phyloP scores from a whole-genome alignment of 2,797 vertebrate species.

The Helicolenus hilgendorfi region DNA sequence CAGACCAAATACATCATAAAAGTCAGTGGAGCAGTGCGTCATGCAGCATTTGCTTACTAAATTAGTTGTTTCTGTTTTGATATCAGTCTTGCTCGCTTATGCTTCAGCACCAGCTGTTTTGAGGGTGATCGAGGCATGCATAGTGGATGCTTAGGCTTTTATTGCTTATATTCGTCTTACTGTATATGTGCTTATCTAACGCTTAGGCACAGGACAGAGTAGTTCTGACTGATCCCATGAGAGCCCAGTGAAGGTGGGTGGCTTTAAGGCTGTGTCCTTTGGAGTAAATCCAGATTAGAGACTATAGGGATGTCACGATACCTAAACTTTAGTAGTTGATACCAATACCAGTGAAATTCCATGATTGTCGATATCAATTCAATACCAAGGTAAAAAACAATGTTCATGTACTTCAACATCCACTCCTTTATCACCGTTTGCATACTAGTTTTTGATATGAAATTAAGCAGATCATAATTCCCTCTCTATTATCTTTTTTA shows the following conservation, averaged over 20 bases:
- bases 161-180: slow-evolving; percentile 29
- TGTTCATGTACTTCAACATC: too few species aligned
- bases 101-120: slow-evolving; percentile 42
- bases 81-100: slow-evolving; percentile 36
- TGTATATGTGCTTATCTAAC: slow-evolving; percentile 39
- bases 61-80: slow-evolving; percentile 53
- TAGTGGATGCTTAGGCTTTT: neutral
- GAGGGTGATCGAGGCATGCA: slow-evolving; percentile 9
- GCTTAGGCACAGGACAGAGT: slow-evolving; percentile 8
- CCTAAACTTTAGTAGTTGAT: too few species aligned
- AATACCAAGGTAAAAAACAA: too few species aligned
- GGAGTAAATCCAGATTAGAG: slow-evolving; percentile 34
- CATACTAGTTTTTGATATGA: too few species aligned
- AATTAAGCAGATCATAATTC: too few species aligned
- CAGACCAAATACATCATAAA: slow-evolving; percentile 62
- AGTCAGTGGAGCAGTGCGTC: slow-evolving; percentile 45
- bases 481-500: too few species aligned
- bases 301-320: too few species aligned
- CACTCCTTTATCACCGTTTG: too few species aligned
- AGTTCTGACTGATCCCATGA: slow-evolving; percentile 25
- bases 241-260: slow-evolving; percentile 11
- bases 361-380: too few species aligned
- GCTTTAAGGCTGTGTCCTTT: slow-evolving; percentile 8
- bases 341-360: too few species aligned
- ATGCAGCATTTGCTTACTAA: slow-evolving; percentile 69